Evolutionary conservation across 2,888 invertebrate species (phyloP).

Genomic region (Limenitis camilla): DNA sequence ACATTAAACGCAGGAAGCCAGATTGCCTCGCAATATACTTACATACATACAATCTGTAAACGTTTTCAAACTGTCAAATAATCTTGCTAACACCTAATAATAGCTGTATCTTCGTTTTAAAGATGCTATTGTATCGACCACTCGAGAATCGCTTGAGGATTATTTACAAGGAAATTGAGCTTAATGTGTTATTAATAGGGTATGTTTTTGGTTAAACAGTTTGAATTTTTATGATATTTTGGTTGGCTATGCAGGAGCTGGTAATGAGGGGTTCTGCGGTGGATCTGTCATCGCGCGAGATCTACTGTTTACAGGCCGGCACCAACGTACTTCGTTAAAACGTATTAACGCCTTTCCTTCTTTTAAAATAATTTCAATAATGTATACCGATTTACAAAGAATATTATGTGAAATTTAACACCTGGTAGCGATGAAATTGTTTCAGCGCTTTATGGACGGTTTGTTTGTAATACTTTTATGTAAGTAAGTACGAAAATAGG

Average conservation of each 20-base stretch:
- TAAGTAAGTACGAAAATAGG: slow-evolving; percentile 17
- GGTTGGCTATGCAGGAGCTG: slow-evolving; percentile 47
- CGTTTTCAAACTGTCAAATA: slow-evolving; percentile 75
- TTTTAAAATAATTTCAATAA: slow-evolving; percentile 26
- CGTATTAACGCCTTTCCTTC: slow-evolving; percentile 36
- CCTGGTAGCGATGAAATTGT: slow-evolving; percentile 20
- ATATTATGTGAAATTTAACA: slow-evolving; percentile 26
- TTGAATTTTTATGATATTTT: slow-evolving; percentile 52
- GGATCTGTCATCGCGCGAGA: slow-evolving; percentile 54
- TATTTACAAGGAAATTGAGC: slow-evolving; percentile 18
- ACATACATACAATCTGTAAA: slow-evolving; percentile 63
- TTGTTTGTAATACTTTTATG: slow-evolving; percentile 20
- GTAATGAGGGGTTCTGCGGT: slow-evolving; percentile 63
- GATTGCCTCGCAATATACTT: slow-evolving; percentile 66
- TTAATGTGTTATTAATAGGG: slow-evolving; percentile 29
- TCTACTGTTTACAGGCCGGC: slow-evolving; percentile 53
- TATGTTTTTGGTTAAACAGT: slow-evolving; percentile 30
- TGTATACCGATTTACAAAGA: slow-evolving; percentile 19
- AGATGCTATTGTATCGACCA: slow-evolving; percentile 59
- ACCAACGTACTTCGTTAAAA: slow-evolving; percentile 46
- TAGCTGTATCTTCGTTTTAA: slow-evolving; percentile 62
- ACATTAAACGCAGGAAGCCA: slow-evolving; percentile 69
- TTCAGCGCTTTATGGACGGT: slow-evolving; percentile 16
- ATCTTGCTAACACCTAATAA: slow-evolving; percentile 71
- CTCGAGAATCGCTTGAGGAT: slow-evolving; percentile 35